Evolutionary conservation across 2,888 invertebrate genomes (phyloP), one percentile per base, ranked within the genome.

Genomic region (Watsonalla binaria): DNA sequence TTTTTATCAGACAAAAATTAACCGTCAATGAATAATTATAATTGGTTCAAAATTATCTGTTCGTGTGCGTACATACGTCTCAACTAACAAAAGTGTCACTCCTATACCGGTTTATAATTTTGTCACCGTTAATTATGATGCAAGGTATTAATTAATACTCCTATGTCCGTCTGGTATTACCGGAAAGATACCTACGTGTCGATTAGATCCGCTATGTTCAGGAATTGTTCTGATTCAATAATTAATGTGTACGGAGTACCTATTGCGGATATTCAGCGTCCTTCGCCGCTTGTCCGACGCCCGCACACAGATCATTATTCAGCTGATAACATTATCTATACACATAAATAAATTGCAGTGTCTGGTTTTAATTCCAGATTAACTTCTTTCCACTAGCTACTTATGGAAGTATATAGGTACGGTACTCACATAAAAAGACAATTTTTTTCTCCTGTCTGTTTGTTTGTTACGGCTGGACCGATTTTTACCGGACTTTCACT

Each of bases 241-340:
- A 87, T 86, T 84, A 82, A 85, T 86, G 75, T 77, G 70, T 78
- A 78, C 84, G 63, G 71, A 76, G 86, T 86, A 87, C 68, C 69
- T 75, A 74, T 86, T 62, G 74, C 86, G 86, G 88, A 88, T 86
- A 84, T 76, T 71, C 73, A 69, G 68, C 66, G 65, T 67, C 66
- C 68, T 67, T 66, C 66, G 57, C 55, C 56, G 62, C 66, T 66
- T 71, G 77, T 75, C 78, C 73, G 58, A 58, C 66, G 59, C 55
- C 62, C 63, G 67, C 70, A 62, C 61, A 60, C 54, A 33, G 61
- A 66, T 66, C 72, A 71, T 78, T 76, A 75, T 55, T 76, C 72
- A 76, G 69, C 54, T 67, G 71, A 70, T 72, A 70, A 74, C 65
- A 37, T 46, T 47, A 15, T 15, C 14, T 47, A 24, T 24, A 24